Evolutionary conservation across 1,140 invertebrate genomes (phyloP).

Genomic region (Lordiphosa clarofinis): DNA sequence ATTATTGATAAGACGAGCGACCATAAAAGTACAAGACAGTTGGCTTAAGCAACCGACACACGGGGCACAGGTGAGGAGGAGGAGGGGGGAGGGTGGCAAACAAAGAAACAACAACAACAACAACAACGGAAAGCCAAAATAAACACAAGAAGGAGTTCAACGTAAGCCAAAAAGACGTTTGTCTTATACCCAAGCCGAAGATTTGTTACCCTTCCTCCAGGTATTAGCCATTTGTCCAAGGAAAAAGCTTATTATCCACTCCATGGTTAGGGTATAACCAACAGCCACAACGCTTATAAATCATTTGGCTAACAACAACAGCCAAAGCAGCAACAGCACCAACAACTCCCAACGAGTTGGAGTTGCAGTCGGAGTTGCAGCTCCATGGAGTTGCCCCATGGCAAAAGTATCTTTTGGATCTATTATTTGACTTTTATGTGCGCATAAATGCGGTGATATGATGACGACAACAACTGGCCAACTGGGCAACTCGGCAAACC

Average conservation of each 20-base stretch:
- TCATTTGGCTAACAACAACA: conserved; percentile 57
- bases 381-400: conserved; percentile 29
- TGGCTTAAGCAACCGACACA: conserved; percentile 53
- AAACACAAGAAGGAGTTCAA: conserved; percentile 7
- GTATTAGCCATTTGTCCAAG: no score
- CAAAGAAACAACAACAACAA: conserved; percentile 23
- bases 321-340: conserved; percentile 10
- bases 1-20: conserved; percentile 77
- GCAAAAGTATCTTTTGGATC: conserved; percentile 75
- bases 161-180: background rate
- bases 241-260: no score
- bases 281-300: conserved; percentile 52
- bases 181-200: no score
- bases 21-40: conserved; percentile 78
- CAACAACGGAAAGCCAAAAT: background rate
- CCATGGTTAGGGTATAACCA: conserved; percentile 37
- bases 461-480: conserved; percentile 51
- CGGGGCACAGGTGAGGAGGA: no score
- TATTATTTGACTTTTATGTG: conserved; percentile 79
- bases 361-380: conserved; percentile 29
- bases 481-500: conserved; percentile 15
- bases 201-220: no score
- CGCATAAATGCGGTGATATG: conserved; percentile 76
- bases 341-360: conserved; percentile 18
- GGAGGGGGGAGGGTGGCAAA: no score